These are phyloP conservation scores for Bombus affinis DNA, from an alignment of 1,140 invertebrate species.

Conservation along the genomic window DNA sequence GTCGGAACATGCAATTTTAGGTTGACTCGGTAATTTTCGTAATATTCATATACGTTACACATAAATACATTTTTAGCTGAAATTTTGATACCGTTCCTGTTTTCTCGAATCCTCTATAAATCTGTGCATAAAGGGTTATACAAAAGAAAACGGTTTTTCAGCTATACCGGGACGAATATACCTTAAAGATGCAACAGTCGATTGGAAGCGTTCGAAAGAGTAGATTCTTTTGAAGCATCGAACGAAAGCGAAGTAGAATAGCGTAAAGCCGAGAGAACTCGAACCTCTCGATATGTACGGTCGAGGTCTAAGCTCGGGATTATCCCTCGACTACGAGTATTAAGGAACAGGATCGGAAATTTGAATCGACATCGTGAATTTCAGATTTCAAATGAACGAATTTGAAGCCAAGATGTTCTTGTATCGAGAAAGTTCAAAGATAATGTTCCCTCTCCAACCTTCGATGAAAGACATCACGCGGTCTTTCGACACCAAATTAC, in stretches of 20 bases:
- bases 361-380: conserved; percentile 18
- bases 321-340: conserved; percentile 42
- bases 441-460: neutral
- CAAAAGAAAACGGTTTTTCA: neutral
- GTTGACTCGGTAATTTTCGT: neutral
- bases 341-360: conserved; percentile 25
- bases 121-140: neutral
- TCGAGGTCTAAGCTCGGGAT: conserved; percentile 19
- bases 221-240: neutral
- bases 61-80: too few species aligned
- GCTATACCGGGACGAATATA: neutral
- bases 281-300: conserved; percentile 26
- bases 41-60: too few species aligned
- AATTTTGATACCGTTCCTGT: too few species aligned
- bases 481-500: neutral
- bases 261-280: conserved; percentile 6
- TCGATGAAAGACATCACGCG: neutral
- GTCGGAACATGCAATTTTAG: neutral
- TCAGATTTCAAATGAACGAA: neutral
- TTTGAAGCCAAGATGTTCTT: too few species aligned
- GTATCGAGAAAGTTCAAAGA: neutral
- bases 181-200: neutral
- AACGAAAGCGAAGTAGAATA: neutral
- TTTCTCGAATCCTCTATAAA: neutral
- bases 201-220: neutral